Conservation (phyloP, 2,888 invertebrate species). For the Axea sp. region DNA sequence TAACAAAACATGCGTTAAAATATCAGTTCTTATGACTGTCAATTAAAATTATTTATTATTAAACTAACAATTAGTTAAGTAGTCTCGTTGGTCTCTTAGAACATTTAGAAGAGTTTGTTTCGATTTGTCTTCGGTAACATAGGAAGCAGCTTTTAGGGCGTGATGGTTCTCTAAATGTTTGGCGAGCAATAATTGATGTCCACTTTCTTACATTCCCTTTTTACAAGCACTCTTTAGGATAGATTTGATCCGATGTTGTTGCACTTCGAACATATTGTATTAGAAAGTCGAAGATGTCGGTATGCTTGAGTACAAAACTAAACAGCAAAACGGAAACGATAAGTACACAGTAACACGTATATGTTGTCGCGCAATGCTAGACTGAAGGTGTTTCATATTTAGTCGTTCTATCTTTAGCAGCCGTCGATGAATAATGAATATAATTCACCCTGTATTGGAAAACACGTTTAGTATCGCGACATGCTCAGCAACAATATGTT, state of each 20-base stretch:
- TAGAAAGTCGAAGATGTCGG: slow-evolving; percentile 23
- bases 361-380: slow-evolving; percentile 53
- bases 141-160: slow-evolving; percentile 16
- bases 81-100: slow-evolving; percentile 42
- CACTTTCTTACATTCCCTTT: slow-evolving; percentile 25
- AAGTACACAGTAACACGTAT: slow-evolving; percentile 39
- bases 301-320: slow-evolving; percentile 47
- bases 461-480: slow-evolving; percentile 74
- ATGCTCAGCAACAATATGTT: slow-evolving; percentile 68
- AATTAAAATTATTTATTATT: neutral
- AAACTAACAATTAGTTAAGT: slow-evolving; percentile 36
- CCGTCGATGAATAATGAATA: slow-evolving; percentile 75
- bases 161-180: slow-evolving; percentile 8
- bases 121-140: slow-evolving; percentile 10
- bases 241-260: slow-evolving; percentile 57
- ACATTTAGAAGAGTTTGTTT: slow-evolving; percentile 23
- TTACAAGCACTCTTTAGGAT: slow-evolving; percentile 33
- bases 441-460: slow-evolving; percentile 74
- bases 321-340: slow-evolving; percentile 43
- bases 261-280: slow-evolving; percentile 54
- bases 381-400: slow-evolving; percentile 69
- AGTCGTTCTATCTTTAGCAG: slow-evolving; percentile 72
- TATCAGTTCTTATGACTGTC: neutral
- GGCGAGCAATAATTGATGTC: slow-evolving; percentile 1
- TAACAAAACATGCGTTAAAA: neutral